Evolutionary conservation across 1,140 invertebrate genomes (phyloP).

Genomic region (Ceratoteleas bidentatus): DNA sequence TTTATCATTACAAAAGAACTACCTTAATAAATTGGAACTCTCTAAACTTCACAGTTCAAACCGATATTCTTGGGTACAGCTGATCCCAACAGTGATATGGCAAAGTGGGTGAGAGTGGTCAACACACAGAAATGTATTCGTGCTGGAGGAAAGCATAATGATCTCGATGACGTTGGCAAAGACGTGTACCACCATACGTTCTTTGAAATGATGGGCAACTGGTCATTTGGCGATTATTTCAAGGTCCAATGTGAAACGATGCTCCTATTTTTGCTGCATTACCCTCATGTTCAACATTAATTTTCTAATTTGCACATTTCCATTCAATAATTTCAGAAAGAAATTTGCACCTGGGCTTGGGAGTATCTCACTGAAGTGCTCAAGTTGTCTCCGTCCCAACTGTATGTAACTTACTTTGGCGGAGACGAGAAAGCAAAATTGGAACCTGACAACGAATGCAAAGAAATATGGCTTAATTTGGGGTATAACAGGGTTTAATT

Average conservation of each 20-base stretch:
- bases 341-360: conserved; percentile 99
- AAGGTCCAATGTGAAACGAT: conserved; percentile 86
- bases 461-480: conserved; percentile 89
- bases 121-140: conserved; percentile 99
- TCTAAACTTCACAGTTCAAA: conserved; percentile 89
- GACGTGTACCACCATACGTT: conserved; percentile 99
- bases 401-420: conserved; percentile 99
- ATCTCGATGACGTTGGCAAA: conserved; percentile 99
- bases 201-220: conserved; percentile 99
- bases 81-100: conserved; percentile 98
- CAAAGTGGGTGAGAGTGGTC: conserved; percentile 89
- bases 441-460: conserved; percentile 96
- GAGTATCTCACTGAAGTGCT: conserved; percentile 93
- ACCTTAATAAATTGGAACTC: too few relatives aligned
- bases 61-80: conserved; percentile 97
- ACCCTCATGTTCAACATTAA: too few relatives aligned
- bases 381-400: conserved; percentile 89
- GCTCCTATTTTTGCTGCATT: too few relatives aligned
- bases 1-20: too few relatives aligned
- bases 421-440: conserved; percentile 92
- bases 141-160: conserved; percentile 99
- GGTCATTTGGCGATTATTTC: conserved; percentile 99
- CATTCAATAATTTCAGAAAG: conserved; percentile 84
- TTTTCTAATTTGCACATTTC: conserved; percentile 9
- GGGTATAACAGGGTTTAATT: too few relatives aligned